Percentiles rank a stretch among this genome's conserved stretches.
Conservation (phyloP, 2,888 invertebrate genomes). For the Machimus rusticus region DNA sequence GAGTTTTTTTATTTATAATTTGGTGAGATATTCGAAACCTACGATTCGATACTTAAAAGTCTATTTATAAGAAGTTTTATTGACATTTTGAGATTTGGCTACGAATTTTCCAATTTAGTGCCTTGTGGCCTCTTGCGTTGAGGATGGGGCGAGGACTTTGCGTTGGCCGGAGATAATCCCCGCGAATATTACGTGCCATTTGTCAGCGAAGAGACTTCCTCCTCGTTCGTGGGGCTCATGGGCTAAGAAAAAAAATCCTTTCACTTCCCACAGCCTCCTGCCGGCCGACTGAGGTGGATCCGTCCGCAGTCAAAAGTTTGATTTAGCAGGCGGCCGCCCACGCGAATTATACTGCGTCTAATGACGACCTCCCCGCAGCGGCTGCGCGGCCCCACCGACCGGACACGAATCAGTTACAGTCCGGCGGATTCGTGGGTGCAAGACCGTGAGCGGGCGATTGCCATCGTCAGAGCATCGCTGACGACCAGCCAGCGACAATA, state of each 20-base stretch:
- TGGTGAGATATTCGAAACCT: no score
- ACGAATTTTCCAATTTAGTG: neutral
- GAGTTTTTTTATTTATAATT: no score
- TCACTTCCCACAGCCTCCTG: neutral
- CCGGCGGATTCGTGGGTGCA: slow-evolving; percentile 47
- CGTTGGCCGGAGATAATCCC: neutral
- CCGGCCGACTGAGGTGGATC: slow-evolving; percentile 4
- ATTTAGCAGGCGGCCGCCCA: slow-evolving; percentile 23
- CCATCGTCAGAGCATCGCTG: slow-evolving; percentile 43
- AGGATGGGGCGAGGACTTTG: neutral
- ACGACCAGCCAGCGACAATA: slow-evolving; percentile 45
- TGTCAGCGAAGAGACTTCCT: neutral
- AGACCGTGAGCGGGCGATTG: slow-evolving; percentile 45
- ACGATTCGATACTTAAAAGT: no score
- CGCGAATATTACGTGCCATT: neutral
- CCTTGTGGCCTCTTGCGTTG: neutral
- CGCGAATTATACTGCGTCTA: slow-evolving; percentile 29
- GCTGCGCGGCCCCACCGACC: neutral
- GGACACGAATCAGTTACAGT: slow-evolving; percentile 48
- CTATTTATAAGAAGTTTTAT: neutral
- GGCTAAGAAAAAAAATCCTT: slow-evolving; percentile 15
- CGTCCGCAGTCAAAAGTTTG: slow-evolving; percentile 34
- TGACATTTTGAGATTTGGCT: neutral
- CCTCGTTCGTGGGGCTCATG: neutral
- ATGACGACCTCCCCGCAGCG: neutral